A percentile compares a stretch with the other conserved stretches of the same genome.
phyloP scores from a whole-genome alignment of 2,888 invertebrate genomes.

The Meliscaeva auricollis region DNA sequence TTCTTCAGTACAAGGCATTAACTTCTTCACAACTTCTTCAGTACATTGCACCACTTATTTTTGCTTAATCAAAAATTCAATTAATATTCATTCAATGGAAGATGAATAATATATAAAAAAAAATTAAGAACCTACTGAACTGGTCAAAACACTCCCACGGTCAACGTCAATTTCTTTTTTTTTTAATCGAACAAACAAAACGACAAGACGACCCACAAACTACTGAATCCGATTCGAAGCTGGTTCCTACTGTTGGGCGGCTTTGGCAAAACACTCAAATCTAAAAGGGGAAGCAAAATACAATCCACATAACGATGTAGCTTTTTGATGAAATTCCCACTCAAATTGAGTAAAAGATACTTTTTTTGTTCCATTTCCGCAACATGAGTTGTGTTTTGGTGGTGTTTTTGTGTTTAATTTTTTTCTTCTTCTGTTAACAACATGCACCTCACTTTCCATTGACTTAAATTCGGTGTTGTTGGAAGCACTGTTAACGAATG shows the following conservation, averaged over 20 bases:
- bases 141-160: constrained; percentile 66
- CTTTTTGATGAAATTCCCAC: constrained; percentile 56
- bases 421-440: background rate
- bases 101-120: background rate
- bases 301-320: constrained; percentile 58
- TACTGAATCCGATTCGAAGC: constrained; percentile 76
- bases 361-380: constrained; percentile 17
- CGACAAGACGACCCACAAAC: constrained; percentile 77
- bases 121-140: constrained; percentile 55
- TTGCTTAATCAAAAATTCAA: background rate
- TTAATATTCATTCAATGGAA: constrained; percentile 34
- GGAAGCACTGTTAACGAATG: background rate
- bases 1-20: background rate
- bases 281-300: constrained; percentile 51
- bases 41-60: background rate
- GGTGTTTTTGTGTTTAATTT: constrained; percentile 1
- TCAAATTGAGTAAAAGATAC: constrained; percentile 53
- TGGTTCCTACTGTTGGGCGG: constrained; percentile 60
- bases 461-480: background rate
- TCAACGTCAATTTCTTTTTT: constrained; percentile 39
- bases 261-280: constrained; percentile 60
- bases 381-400: constrained; percentile 10
- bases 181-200: constrained; percentile 73
- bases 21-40: background rate
- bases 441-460: background rate